phyloP scores from a whole-genome alignment of 2,113 vertebrate genomes.

The Cebidichthys violaceus region DNA sequence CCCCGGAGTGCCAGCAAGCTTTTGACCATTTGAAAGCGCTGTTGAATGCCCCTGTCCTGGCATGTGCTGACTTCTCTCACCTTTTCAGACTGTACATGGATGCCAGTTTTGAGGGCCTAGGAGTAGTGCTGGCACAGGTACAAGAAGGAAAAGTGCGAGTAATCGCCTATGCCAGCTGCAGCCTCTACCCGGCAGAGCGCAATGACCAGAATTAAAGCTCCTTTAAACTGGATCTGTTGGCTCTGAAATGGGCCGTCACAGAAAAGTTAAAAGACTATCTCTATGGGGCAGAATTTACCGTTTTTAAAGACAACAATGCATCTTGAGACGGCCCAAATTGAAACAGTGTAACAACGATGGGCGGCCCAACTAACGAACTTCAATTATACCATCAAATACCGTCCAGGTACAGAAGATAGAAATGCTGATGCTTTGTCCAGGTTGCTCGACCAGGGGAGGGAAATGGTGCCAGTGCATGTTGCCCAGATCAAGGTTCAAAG shows the following conservation, averaged over 20 bases:
- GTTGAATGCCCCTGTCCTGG: slow-evolving; percentile 3
- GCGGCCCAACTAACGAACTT: neutral
- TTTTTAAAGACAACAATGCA: slow-evolving; percentile 13
- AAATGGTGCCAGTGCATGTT: neutral
- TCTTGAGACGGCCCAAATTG: neutral
- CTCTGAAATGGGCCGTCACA: neutral
- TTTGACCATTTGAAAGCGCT: neutral
- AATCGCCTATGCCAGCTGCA: slow-evolving; percentile 14
- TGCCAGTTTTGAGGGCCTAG: slow-evolving; percentile 5
- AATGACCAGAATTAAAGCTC: slow-evolving; percentile 37
- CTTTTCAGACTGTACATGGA: slow-evolving; percentile 10
- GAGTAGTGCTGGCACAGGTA: slow-evolving; percentile 21
- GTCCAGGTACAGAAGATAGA: neutral
- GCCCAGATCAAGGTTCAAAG: neutral
- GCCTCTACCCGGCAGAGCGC: neutral
- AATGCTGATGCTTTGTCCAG: slow-evolving; percentile 24
- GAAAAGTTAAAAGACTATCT: slow-evolving; percentile 33
- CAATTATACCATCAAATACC: slow-evolving; percentile 8
- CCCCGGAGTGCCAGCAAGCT: neutral
- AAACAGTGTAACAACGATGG: neutral
- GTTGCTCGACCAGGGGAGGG: neutral
- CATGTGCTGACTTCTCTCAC: slow-evolving; percentile 13
- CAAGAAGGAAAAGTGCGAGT: neutral
- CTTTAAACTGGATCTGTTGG: slow-evolving; percentile 8
- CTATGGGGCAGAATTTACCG: neutral